These are phyloP conservation scores for Lepeophtheirus nordmannii DNA, from an alignment of 2,888 invertebrate genomes.

Conservation along the genomic window DNA sequence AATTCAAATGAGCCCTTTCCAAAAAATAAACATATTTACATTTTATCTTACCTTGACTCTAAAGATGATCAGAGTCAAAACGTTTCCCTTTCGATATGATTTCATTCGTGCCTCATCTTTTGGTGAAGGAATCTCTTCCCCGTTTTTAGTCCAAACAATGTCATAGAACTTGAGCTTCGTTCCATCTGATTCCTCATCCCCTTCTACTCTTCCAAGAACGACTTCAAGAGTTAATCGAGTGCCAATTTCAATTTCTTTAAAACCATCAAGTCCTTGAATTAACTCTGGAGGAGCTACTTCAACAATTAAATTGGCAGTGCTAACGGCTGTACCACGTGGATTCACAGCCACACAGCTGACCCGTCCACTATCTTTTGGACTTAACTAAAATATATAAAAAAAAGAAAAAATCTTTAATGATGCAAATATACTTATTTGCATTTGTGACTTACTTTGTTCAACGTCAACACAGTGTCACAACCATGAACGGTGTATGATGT, in stretches of 20 bases:
- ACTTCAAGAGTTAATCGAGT: neutral
- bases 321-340: constrained; percentile 4
- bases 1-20: neutral
- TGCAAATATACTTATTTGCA: neutral
- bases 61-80: neutral
- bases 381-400: neutral
- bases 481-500: constrained; percentile 8
- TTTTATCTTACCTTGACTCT: neutral
- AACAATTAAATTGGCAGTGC: constrained; percentile 1
- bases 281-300: neutral
- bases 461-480: constrained; percentile 6
- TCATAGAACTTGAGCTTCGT: neutral
- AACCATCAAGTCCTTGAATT: neutral
- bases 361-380: constrained; percentile 5
- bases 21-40: neutral
- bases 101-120: neutral
- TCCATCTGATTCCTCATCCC: neutral
- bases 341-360: constrained; percentile 7
- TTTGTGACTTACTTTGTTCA: neutral
- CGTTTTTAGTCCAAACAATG: neutral
- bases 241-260: neutral
- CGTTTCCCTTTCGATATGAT: neutral
- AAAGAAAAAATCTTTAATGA: neutral
- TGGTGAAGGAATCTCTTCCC: neutral
- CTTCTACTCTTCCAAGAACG: neutral